These are phyloP conservation scores for Sphaerophoria rueppellii DNA, from an alignment of 2,888 invertebrate species.

Conservation along the genomic window DNA sequence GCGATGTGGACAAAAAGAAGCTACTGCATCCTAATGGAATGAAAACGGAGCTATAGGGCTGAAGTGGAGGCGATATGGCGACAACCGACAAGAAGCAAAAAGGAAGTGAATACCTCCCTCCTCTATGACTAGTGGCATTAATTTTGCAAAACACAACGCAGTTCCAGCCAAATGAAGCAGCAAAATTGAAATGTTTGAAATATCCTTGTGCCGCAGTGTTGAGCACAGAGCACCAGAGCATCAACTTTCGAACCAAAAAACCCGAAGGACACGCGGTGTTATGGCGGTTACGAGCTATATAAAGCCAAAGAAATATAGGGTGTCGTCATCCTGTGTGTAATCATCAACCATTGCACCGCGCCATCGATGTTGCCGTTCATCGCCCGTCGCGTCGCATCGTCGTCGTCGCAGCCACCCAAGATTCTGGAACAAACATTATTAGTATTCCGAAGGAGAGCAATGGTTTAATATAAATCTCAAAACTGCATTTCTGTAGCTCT, in stretches of 20 bases:
- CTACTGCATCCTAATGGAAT: no score
- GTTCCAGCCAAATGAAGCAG: conserved; percentile 71
- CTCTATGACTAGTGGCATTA: conserved; percentile 42
- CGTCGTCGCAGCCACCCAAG: not conserved
- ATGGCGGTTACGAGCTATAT: not conserved
- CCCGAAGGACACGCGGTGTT: conserved; percentile 34
- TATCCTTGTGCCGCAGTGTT: conserved; percentile 56
- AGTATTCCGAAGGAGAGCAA: conserved; percentile 73
- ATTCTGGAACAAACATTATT: conserved; percentile 62
- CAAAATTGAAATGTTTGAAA: conserved; percentile 71
- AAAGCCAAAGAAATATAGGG: not conserved
- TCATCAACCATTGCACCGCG: conserved; percentile 42
- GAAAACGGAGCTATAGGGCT: no score
- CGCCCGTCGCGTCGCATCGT: no score
- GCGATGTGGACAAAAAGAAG: no score
- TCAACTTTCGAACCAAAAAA: not conserved
- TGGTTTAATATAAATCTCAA: conserved; percentile 74
- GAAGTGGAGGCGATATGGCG: not conserved
- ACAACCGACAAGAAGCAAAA: not conserved
- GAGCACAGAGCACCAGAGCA: conserved; percentile 1
- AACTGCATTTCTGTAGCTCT: conserved; percentile 56
- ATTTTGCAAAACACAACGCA: conserved; percentile 69
- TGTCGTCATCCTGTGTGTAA: conserved; percentile 51
- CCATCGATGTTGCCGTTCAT: no score
- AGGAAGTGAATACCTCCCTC: conserved; percentile 1